phyloP scores from a whole-genome alignment of 2,888 invertebrate genomes.

The Eupsilia transversa region DNA sequence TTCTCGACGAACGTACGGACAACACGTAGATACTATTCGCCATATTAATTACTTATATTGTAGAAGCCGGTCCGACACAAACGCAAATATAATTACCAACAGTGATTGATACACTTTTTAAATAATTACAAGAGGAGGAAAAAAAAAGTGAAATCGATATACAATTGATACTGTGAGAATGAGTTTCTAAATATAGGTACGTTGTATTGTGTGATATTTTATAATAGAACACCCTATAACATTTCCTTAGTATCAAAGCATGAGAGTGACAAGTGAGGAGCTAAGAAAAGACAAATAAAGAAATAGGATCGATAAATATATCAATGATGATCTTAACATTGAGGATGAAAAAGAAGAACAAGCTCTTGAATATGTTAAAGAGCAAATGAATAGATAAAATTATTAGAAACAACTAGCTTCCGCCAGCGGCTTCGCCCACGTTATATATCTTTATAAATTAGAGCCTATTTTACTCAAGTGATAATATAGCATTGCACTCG shows the following conservation, averaged over 20 bases:
- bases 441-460: too few relatives aligned
- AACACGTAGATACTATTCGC: conserved; percentile 58
- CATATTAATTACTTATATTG: conserved; percentile 73
- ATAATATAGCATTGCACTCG: too few relatives aligned
- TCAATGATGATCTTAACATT: neutral
- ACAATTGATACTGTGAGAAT: conserved; percentile 60
- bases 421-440: too few relatives aligned
- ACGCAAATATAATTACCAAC: conserved; percentile 64
- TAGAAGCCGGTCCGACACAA: conserved; percentile 47
- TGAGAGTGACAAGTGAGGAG: neutral
- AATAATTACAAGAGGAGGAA: conserved; percentile 58
- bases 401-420: neutral
- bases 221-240: conserved; percentile 12
- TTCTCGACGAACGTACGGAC: conserved; percentile 73
- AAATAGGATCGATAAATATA: neutral
- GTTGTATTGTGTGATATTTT: conserved; percentile 29
- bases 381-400: neutral
- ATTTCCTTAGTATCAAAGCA: neutral
- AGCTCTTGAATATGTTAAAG: neutral
- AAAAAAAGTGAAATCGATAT: conserved; percentile 67
- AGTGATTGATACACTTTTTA: conserved; percentile 64
- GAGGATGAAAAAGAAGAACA: neutral
- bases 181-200: conserved; percentile 53
- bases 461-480: too few relatives aligned
- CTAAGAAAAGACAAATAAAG: neutral